A percentile compares a stretch with the other conserved stretches of the same genome.
These are phyloP conservation scores for Oscheius sp. DNA, from an alignment of 2,888 invertebrate species.

Conservation along the genomic window DNA sequence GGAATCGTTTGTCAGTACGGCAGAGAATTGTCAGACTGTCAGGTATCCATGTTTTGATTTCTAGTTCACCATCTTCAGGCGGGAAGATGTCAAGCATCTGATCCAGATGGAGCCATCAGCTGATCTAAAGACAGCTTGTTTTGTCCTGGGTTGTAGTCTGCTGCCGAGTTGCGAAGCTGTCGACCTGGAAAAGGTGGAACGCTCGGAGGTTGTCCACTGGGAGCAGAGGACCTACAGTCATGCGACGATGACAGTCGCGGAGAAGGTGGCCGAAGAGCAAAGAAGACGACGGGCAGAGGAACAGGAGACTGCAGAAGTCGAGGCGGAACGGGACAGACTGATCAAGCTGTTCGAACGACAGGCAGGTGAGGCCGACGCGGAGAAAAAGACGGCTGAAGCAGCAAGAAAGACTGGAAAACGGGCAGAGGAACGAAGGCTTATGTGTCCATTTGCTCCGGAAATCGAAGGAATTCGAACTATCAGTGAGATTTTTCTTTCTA, in stretches of 20 bases:
- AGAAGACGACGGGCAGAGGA: constrained; percentile 11
- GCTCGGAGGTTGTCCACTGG: not conserved
- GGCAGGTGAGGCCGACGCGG: not conserved
- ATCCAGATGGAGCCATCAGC: not conserved
- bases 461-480: too few relatives aligned
- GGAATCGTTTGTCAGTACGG: not conserved
- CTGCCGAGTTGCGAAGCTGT: not conserved
- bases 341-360: not conserved
- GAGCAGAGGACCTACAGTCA: constrained; percentile 14
- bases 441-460: too few relatives aligned
- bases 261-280: constrained; percentile 12
- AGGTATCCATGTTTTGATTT: too few relatives aligned
- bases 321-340: constrained; percentile 2
- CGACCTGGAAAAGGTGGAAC: not conserved
- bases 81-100: not conserved
- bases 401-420: not conserved
- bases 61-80: too few relatives aligned
- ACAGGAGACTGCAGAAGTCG: not conserved
- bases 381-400: not conserved
- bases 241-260: constrained; percentile 15
- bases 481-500: not conserved
- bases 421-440: too few relatives aligned
- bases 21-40: too few relatives aligned
- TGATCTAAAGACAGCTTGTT: not conserved
- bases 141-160: constrained; percentile 6